Conservation (phyloP, 2,113 vertebrate genomes). For the Mesitornis unicolor region DNA sequence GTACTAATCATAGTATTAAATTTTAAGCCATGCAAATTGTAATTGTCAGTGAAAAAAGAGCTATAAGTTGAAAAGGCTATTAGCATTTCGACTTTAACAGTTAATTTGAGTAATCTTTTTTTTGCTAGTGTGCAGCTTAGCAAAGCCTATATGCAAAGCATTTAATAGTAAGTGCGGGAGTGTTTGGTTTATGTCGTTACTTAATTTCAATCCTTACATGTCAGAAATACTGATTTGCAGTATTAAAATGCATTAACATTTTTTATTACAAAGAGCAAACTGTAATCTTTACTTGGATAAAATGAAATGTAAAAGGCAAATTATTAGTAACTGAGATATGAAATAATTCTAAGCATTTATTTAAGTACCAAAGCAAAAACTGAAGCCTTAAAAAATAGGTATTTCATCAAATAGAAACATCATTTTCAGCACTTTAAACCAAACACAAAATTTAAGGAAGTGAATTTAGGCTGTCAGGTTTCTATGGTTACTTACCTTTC, state of each 20-base stretch:
- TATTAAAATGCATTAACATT: constrained; percentile 28
- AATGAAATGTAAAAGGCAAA: constrained; percentile 44
- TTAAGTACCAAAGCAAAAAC: constrained; percentile 52
- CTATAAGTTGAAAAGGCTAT: constrained; percentile 64
- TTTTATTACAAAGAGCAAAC: constrained; percentile 34
- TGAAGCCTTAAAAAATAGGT: constrained; percentile 42
- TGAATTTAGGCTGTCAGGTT: constrained; percentile 72
- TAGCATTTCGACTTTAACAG: constrained; percentile 54
- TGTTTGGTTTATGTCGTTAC: constrained; percentile 41
- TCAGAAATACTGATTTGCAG: constrained; percentile 41
- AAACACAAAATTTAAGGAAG: constrained; percentile 67
- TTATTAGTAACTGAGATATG: constrained; percentile 28
- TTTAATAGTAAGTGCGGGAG: constrained; percentile 32
- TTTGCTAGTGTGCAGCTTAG: constrained; percentile 10
- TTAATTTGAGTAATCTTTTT: constrained; percentile 49
- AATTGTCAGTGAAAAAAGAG: constrained; percentile 69
- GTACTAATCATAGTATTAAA: constrained; percentile 70
- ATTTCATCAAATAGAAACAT: constrained; percentile 52
- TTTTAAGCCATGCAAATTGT: constrained; percentile 70
- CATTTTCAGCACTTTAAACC: constrained; percentile 67
- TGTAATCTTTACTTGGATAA: constrained; percentile 4
- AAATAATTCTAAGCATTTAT: constrained; percentile 55
- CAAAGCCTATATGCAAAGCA: constrained; percentile 30
- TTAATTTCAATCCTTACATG: constrained; percentile 46
- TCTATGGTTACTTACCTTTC: constrained; percentile 73